These are phyloP conservation scores for Bucorvus abyssinicus DNA, from an alignment of 2,797 vertebrate species.

Conservation along the genomic window DNA sequence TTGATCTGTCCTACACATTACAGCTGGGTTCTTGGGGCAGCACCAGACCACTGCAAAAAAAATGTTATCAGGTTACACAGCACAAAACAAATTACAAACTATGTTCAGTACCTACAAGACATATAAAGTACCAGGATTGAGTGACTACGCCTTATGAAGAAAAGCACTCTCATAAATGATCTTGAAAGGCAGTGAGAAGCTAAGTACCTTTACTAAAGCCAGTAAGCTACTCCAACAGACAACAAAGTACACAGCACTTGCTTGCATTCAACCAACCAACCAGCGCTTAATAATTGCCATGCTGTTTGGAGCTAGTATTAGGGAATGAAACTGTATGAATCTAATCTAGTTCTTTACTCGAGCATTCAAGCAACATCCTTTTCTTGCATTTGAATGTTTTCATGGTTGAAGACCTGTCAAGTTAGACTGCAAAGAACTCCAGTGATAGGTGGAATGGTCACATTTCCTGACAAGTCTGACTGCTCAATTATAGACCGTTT, in stretches of 20 bases:
- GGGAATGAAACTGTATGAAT: constrained; percentile 15
- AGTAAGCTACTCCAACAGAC: not conserved
- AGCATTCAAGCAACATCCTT: not conserved
- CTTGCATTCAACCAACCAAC: not conserved
- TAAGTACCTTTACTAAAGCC: not conserved
- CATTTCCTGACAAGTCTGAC: constrained; percentile 20
- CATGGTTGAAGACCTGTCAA: constrained; percentile 5
- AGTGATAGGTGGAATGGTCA: not conserved
- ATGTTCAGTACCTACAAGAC: not conserved
- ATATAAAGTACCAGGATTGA: not conserved
- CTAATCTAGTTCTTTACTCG: constrained; percentile 27
- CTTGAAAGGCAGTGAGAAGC: not conserved
- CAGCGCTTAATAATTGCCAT: not conserved
- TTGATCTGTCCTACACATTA: not conserved
- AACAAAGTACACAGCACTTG: not conserved
- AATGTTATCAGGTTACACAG: not conserved
- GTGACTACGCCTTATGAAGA: not conserved
- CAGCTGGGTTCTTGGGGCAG: not conserved
- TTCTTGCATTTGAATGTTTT: constrained; percentile 12
- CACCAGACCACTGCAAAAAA: not conserved
- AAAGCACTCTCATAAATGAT: not conserved
- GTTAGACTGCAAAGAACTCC: constrained; percentile 17
- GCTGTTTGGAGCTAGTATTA: not conserved
- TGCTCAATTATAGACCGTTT: constrained; percentile 10
- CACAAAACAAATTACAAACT: not conserved